Evolutionary conservation across 1,140 invertebrate species (phyloP).

Genomic region (Oryzaephilus surinamensis): DNA sequence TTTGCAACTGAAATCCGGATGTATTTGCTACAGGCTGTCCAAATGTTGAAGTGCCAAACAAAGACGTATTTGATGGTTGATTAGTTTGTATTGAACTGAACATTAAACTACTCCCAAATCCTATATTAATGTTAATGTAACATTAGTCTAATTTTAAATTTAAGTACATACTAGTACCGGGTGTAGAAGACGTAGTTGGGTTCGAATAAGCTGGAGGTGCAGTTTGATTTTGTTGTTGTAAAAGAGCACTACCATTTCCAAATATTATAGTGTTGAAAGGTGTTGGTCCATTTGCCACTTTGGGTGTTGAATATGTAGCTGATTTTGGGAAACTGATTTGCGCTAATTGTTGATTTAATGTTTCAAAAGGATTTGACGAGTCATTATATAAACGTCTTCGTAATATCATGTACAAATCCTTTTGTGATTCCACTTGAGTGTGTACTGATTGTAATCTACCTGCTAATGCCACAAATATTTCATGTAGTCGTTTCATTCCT

Average conservation of each 20-base stretch:
- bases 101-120: too few species aligned
- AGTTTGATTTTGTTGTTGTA: conserved; percentile 10
- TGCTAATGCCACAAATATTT: conserved; percentile 74
- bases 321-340: too few species aligned
- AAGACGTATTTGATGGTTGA: too few species aligned
- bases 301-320: conserved; percentile 23
- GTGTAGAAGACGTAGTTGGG: not conserved
- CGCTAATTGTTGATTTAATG: too few species aligned
- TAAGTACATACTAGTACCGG: not conserved
- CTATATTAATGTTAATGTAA: too few species aligned
- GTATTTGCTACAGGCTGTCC: not conserved
- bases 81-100: too few species aligned
- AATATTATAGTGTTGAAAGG: conserved; percentile 32
- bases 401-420: conserved; percentile 73
- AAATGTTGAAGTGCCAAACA: not conserved
- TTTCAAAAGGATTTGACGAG: conserved; percentile 66
- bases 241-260: conserved; percentile 9
- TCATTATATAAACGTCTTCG: conserved; percentile 69
- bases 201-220: conserved; percentile 12
- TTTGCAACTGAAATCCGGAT: conserved; percentile 20
- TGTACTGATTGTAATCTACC: conserved; percentile 73
- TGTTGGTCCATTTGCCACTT: conserved; percentile 33
- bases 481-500: conserved; percentile 69
- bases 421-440: conserved; percentile 55
- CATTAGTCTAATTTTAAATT: not conserved